Percentiles rank a stretch among this genome's conserved stretches.
Conservation (phyloP, 2,113 vertebrate species). For the Tragulus kanchil region DNA sequence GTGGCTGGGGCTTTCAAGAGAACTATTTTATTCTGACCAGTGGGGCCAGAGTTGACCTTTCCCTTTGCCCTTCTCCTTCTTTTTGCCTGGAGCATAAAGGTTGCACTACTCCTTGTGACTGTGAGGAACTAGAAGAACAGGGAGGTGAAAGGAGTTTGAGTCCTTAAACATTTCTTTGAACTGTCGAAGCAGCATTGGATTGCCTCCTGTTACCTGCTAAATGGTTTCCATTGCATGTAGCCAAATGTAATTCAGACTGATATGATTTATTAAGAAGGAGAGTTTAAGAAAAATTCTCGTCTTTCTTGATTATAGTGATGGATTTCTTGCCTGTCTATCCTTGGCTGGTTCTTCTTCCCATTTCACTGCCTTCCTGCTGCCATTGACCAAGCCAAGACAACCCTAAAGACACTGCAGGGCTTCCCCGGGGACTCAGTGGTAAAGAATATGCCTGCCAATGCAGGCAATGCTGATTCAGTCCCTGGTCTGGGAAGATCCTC, state of each 20-base stretch:
- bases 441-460: neutral
- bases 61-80: neutral
- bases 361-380: neutral
- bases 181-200: neutral
- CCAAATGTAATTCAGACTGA: neutral
- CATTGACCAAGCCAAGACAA: neutral
- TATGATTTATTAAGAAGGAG: neutral
- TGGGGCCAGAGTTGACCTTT: neutral
- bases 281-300: neutral
- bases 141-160: neutral
- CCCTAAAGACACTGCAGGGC: neutral
- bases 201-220: neutral
- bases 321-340: constrained; percentile 8
- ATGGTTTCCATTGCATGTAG: neutral
- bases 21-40: neutral
- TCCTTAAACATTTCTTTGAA: neutral
- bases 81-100: neutral
- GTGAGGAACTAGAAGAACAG: neutral
- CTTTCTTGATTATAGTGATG: neutral
- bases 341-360: neutral
- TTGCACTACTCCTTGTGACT: neutral
- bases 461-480: neutral
- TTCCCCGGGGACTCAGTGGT: neutral
- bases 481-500: neutral
- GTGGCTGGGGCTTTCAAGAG: neutral